These are phyloP conservation scores for Ephydatia muelleri DNA, from an alignment of 37 sponge, comb jelly and placozoan genomes.

Conservation along the genomic window DNA sequence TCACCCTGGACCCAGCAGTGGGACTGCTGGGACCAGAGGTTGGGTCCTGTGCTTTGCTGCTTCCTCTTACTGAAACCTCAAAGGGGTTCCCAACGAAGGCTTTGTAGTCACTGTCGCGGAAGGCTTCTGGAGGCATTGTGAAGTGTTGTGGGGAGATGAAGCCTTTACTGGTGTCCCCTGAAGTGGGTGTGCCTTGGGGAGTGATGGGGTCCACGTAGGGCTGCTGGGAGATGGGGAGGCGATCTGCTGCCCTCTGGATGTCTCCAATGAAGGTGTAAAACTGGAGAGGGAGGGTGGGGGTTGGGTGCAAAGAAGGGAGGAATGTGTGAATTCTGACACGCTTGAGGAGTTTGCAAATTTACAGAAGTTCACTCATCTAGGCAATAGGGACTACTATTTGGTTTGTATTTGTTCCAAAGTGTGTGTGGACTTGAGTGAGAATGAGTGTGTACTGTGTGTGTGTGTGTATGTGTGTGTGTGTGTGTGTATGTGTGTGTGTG, in stretches of 20 bases:
- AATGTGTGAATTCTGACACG: not conserved
- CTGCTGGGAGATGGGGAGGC: not conserved
- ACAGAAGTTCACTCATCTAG: not conserved
- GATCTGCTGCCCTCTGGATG: not conserved
- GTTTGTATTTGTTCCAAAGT: no score
- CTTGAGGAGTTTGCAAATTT: not conserved
- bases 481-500: conserved; percentile 51
- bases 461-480: conserved; percentile 46
- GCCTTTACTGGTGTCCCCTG: not conserved
- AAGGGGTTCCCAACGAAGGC: conserved; percentile 11
- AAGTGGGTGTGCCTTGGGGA: not conserved
- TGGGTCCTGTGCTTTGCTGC: not conserved
- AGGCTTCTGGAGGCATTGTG: not conserved
- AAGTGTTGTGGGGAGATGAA: not conserved
- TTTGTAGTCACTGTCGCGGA: not conserved
- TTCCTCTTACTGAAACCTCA: not conserved
- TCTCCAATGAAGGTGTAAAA: not conserved
- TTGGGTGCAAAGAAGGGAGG: not conserved
- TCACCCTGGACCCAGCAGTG: not conserved
- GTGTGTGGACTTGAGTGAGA: not conserved
- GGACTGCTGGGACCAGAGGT: not conserved
- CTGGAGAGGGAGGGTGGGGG: not conserved
- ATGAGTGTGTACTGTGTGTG: conserved; percentile 8
- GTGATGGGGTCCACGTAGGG: not conserved
- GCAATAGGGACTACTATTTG: not conserved